These are phyloP conservation scores for Chiloscyllium plagiosum DNA, from an alignment of 2,113 vertebrate genomes.

Conservation along the genomic window DNA sequence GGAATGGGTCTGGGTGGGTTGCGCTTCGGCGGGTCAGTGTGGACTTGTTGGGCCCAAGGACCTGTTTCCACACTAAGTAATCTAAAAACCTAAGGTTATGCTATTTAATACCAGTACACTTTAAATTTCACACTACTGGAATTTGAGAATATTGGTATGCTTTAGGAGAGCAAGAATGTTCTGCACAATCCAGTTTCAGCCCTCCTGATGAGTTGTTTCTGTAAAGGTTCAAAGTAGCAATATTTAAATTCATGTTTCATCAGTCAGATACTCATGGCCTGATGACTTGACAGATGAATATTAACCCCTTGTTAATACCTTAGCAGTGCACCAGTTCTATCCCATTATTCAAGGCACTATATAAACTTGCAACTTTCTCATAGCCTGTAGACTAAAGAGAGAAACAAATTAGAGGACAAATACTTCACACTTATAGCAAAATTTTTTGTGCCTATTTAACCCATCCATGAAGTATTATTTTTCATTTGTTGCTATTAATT, in stretches of 20 bases:
- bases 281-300: background rate
- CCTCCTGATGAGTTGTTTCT: background rate
- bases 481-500: background rate
- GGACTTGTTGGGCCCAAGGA: no score
- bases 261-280: background rate
- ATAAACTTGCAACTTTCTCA: background rate
- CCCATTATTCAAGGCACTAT: background rate
- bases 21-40: no score
- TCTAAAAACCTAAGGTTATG: background rate
- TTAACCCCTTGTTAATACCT: background rate
- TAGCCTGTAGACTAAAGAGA: background rate
- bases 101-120: background rate
- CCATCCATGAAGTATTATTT: background rate
- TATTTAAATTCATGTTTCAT: background rate
- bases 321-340: background rate
- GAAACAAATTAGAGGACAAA: background rate
- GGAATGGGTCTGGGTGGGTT: no score
- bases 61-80: no score
- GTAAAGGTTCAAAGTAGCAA: background rate
- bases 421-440: background rate
- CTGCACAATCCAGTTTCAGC: background rate
- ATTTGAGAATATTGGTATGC: background rate
- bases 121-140: background rate
- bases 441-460: background rate
- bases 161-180: background rate